Percentiles rank a stretch among this genome's conserved stretches.
Evolutionary conservation across 2,113 vertebrate species (phyloP).

Genomic region (Dinomys branickii): DNA sequence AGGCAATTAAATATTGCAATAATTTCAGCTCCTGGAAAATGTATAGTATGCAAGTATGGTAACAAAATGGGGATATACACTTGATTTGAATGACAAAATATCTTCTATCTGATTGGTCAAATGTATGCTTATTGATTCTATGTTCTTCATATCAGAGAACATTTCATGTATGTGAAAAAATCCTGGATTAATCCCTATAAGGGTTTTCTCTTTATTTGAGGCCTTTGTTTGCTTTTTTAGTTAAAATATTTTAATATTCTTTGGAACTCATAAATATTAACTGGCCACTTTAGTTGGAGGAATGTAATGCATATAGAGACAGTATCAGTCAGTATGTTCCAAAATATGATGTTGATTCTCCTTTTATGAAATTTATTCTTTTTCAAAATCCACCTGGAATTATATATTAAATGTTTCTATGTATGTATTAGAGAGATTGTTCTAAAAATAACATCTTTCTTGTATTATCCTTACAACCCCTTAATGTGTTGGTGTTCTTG

Average conservation of each 20-base stretch:
- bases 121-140: slow-evolving; percentile 12
- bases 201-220: not conserved
- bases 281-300: not conserved
- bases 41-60: slow-evolving; percentile 51
- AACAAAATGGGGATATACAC: slow-evolving; percentile 61
- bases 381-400: not conserved
- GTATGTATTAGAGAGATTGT: not conserved
- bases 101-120: slow-evolving; percentile 44
- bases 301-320: not conserved
- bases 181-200: not conserved
- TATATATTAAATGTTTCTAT: not conserved
- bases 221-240: not conserved
- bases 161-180: not conserved
- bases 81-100: slow-evolving; percentile 66
- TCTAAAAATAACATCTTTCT: not conserved
- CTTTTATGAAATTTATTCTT: not conserved
- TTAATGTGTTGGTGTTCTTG: not conserved
- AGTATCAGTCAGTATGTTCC: not conserved
- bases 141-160: not conserved
- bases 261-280: not conserved
- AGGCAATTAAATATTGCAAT: slow-evolving; percentile 83
- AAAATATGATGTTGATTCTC: not conserved
- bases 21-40: slow-evolving; percentile 83
- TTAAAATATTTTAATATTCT: slow-evolving; percentile 25
- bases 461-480: not conserved